phyloP scores from a whole-genome alignment of 2,888 invertebrate genomes.

The Fissipunctia ypsillon region DNA sequence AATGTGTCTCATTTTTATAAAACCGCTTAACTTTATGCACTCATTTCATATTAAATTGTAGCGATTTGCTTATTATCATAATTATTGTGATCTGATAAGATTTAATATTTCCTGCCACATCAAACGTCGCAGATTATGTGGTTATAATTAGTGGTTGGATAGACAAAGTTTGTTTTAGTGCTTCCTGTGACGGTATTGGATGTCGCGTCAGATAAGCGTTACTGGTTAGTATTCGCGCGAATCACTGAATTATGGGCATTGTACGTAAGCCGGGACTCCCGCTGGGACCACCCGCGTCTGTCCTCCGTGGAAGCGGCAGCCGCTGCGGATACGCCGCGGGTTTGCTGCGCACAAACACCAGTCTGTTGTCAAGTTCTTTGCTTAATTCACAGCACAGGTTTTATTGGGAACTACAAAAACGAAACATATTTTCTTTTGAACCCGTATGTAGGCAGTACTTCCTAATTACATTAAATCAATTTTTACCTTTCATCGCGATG shows the following conservation, averaged over 20 bases:
- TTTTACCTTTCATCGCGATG: conserved; percentile 32
- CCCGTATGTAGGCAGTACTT: conserved; percentile 5
- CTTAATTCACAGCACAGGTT: conserved; percentile 37
- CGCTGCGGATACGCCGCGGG: conserved; percentile 55
- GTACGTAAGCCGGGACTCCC: conserved; percentile 80
- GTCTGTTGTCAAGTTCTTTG: conserved; percentile 57
- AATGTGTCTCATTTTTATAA: conserved; percentile 22
- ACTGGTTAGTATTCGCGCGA: conserved; percentile 86
- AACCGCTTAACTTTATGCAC: not conserved
- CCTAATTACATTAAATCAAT: conserved; percentile 45
- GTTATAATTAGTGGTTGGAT: conserved; percentile 69
- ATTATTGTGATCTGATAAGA: conserved; percentile 68
- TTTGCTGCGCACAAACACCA: conserved; percentile 62
- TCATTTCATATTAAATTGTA: conserved; percentile 3
- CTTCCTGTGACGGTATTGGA: conserved; percentile 81
- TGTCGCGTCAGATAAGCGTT: conserved; percentile 82
- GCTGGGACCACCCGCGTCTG: conserved; percentile 88
- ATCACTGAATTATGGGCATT: conserved; percentile 87
- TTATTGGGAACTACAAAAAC: conserved; percentile 35
- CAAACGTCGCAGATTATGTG: conserved; percentile 40
- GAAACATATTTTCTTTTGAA: conserved; percentile 10
- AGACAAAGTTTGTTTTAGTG: conserved; percentile 81
- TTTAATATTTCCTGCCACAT: conserved; percentile 68
- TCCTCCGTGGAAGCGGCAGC: conserved; percentile 66
- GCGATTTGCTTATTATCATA: conserved; percentile 17